Evolutionary conservation across 2,797 vertebrate genomes (phyloP).

Genomic region (Botia kubotai): DNA sequence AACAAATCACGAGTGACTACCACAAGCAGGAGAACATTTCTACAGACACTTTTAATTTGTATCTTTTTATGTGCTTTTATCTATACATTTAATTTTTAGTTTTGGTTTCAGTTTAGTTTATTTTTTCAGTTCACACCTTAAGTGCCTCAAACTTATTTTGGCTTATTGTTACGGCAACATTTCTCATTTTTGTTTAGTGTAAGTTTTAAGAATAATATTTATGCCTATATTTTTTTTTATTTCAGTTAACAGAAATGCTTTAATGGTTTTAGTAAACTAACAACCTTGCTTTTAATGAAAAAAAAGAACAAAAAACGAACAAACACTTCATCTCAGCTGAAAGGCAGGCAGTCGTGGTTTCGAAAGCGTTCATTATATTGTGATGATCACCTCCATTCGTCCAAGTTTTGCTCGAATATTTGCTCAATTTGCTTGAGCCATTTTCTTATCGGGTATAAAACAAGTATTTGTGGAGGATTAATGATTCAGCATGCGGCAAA

Average conservation of each 20-base stretch:
- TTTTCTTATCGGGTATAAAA: conserved; percentile 21
- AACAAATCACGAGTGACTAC: conserved; percentile 14
- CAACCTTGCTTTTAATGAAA: too few relatives aligned
- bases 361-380: conserved; percentile 16
- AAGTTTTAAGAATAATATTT: too few relatives aligned
- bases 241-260: too few relatives aligned
- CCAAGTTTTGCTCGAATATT: conserved; percentile 4
- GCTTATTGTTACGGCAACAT: too few relatives aligned
- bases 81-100: too few relatives aligned
- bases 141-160: too few relatives aligned
- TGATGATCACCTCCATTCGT: conserved; percentile 8
- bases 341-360: conserved; percentile 1
- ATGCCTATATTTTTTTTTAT: too few relatives aligned
- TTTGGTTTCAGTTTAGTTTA: too few relatives aligned
- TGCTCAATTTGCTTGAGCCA: conserved; percentile 1
- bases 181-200: too few relatives aligned
- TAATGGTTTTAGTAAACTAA: too few relatives aligned
- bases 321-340: conserved; percentile 13
- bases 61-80: too few relatives aligned
- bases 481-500: conserved; percentile 24
- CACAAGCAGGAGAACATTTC: conserved; percentile 13
- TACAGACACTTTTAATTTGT: conserved; percentile 8
- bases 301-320: conserved; percentile 37
- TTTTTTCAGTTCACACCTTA: too few relatives aligned
- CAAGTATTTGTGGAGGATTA: conserved; percentile 18